These are phyloP conservation scores for Anoncus sp. DNA, from an alignment of 2,888 invertebrate genomes.

Conservation along the genomic window DNA sequence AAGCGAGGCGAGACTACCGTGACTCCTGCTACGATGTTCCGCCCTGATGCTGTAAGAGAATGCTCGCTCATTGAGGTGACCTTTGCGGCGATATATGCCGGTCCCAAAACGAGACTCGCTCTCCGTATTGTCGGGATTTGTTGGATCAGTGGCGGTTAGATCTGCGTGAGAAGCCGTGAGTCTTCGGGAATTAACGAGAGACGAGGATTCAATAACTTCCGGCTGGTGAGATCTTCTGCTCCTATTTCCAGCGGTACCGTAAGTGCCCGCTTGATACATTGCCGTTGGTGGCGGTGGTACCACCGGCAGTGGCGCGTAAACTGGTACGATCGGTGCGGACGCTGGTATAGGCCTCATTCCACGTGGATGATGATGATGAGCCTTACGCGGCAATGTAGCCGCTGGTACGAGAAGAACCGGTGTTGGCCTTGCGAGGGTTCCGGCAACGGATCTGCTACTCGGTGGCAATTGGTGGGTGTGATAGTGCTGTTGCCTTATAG, in stretches of 20 bases:
- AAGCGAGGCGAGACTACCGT: conserved; percentile 95
- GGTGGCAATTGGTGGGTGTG: conserved; percentile 77
- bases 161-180: conserved; percentile 80
- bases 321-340: conserved; percentile 84
- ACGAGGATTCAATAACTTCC: conserved; percentile 71
- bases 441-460: conserved; percentile 79
- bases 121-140: conserved; percentile 76
- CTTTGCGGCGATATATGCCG: conserved; percentile 95
- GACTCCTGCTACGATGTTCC: conserved; percentile 96
- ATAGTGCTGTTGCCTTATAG: conserved; percentile 78
- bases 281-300: conserved; percentile 86
- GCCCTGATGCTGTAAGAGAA: conserved; percentile 97
- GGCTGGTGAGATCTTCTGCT: conserved; percentile 75
- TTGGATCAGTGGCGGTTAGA: conserved; percentile 70
- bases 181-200: conserved; percentile 75
- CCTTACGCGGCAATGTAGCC: conserved; percentile 82
- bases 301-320: conserved; percentile 84
- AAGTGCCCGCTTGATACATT: conserved; percentile 85
- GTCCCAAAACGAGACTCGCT: conserved; percentile 88
- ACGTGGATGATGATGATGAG: conserved; percentile 79
- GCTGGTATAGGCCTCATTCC: conserved; percentile 81
- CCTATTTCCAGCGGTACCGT: conserved; percentile 85
- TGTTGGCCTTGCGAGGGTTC: conserved; percentile 79
- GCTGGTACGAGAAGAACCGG: conserved; percentile 85
- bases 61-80: conserved; percentile 96